Evolutionary conservation across 2,888 invertebrate genomes (phyloP), one percentile per base, ranked within the genome.

Genomic region (Hololepta plana): DNA sequence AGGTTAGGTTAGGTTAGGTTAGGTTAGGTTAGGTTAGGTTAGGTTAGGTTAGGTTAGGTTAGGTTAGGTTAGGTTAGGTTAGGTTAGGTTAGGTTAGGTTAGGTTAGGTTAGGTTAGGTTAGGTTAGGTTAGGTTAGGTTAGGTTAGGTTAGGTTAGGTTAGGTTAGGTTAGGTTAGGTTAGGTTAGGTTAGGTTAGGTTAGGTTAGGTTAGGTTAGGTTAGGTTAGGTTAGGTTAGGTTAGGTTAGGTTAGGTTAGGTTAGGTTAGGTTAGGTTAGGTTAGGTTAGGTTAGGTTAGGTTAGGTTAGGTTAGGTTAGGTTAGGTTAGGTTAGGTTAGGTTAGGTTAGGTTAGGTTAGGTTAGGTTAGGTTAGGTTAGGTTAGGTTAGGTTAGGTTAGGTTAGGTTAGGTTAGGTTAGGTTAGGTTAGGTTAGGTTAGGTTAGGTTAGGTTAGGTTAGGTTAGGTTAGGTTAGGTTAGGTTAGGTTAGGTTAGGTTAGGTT

Each of bases 401-500:
- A 11, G 27, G 13, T 16, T 13, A 15, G 27, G 15, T 15, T 15
- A 15, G 27, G 19, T n/a, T n/a, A 24, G 30, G 24, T 30, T 8
- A 20, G 26, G 24, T 30, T 20, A 24, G 30, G 30, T 26, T 26
- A 20, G 25, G 30, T 26, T 21, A 26, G 25, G 30, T 26, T 26
- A 20, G 25, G 30, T 20, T 26, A 30, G 30, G 30, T 30, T 21
- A 26, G 30, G 30, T 30, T 20, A 30, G 30, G 30, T 30, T 21
- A 26, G 30, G 30, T 30, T 21, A 30, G 30, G 30, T 30, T 21
- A 21, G 30, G 30, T 30, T 20, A 30, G 30, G 30, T 30, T 27
- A 26, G 26, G 26, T 20, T 30, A 30, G 30, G 30, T 26, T 20
- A 20, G 30, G 17, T 26, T 5, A n/a, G 25, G 24, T 26, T 16